Evolutionary conservation across 2,888 invertebrate genomes (phyloP).

Genomic region (Agrochola lychnidis): DNA sequence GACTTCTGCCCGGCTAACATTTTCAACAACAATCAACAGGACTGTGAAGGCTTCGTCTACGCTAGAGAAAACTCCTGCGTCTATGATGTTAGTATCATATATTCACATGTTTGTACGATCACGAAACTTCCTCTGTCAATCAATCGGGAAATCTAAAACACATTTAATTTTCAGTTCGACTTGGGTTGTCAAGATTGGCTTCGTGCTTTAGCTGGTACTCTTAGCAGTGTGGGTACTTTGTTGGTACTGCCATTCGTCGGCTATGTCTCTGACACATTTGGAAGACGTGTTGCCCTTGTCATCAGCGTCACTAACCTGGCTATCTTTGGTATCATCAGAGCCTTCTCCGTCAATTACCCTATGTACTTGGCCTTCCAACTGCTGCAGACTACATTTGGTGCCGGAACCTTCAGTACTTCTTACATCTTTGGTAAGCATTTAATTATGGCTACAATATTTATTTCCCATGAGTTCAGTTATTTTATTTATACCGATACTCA

Average conservation of each 20-base stretch:
- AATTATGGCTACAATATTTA: background rate
- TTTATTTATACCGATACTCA: background rate
- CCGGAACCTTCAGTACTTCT: slow-evolving; percentile 89
- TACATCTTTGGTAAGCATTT: slow-evolving; percentile 82
- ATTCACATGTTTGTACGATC: background rate
- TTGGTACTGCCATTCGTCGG: slow-evolving; percentile 93
- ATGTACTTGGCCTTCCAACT: slow-evolving; percentile 90
- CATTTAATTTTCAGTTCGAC: slow-evolving; percentile 88
- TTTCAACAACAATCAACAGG: slow-evolving; percentile 67
- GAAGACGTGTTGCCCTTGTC: slow-evolving; percentile 88
- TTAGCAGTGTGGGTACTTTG: slow-evolving; percentile 93
- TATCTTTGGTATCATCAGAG: slow-evolving; percentile 87
- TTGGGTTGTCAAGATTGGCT: slow-evolving; percentile 93
- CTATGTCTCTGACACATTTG: slow-evolving; percentile 92
- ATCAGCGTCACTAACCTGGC: slow-evolving; percentile 85
- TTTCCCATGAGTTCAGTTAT: background rate
- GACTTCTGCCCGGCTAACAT: slow-evolving; percentile 75
- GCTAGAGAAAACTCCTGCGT: slow-evolving; percentile 82
- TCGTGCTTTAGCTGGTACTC: slow-evolving; percentile 93
- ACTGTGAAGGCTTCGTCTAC: slow-evolving; percentile 80
- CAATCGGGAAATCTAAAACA: background rate
- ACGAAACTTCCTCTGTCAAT: background rate
- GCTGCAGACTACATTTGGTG: slow-evolving; percentile 88
- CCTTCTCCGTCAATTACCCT: slow-evolving; percentile 89
- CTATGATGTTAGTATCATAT: slow-evolving; percentile 78